Evolutionary conservation across 2,113 vertebrate genomes (phyloP), one percentile per base, ranked within the genome.

Genomic region (Laterallus jamaicensis): DNA sequence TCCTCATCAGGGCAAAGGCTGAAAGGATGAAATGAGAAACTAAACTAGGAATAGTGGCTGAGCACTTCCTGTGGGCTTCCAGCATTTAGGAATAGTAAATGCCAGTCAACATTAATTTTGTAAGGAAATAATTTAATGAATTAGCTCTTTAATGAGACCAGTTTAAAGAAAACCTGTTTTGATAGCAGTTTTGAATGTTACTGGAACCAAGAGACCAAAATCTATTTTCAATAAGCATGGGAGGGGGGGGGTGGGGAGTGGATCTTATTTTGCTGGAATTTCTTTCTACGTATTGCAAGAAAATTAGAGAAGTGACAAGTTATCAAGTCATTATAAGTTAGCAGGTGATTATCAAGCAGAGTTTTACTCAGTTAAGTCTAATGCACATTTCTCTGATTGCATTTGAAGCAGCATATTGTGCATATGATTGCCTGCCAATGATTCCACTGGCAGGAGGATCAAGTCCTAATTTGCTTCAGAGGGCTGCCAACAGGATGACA

Each of bases 391-490:
- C 66, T 78, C 62, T 92, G 86, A 92, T 83, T 86, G 58, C 86
- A 73, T 86, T 83, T 86, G 82, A 85, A 94, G 69, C 39, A 82
- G 82, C 35, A 86, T 78, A 95, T 95, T 96, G 92, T 78, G 79
- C 60, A 88, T 88, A 88, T 78, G 90, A 93, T 86, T 93, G 90
- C 77, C 77, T 95, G 95, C 90, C 80, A 90, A 54, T 44, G 64
- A 92, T 86, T 95, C 80, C 76, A 44, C 77, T 76, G 92, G 80
- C 80, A 94, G 88, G 90, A 90, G 79, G 86, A 92, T 92, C 49
- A n/a, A 93, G 88, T 75, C 76, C 82, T 90, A 88, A 82, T 95
- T 96, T 93, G 39, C 56, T 93, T 83, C 87, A 86, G n/a, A 74
- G 80, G 52, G 47, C 73, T 95, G 94, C 92, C 82, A 93, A 90